Evolutionary conservation across 2,888 invertebrate species (phyloP).

Genomic region (Cephonodes hylas): DNA sequence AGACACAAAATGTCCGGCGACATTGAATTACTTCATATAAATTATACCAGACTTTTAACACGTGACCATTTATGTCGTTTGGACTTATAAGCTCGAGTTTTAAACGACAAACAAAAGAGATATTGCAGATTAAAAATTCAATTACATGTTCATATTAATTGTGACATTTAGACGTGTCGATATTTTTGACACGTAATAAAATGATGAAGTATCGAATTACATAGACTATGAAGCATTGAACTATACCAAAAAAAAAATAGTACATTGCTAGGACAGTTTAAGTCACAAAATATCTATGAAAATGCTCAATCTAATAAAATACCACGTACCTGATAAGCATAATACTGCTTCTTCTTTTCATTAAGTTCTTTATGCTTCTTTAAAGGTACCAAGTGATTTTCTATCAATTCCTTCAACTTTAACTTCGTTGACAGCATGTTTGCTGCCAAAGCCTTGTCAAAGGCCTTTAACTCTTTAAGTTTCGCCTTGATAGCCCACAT

Average conservation of each 20-base stretch:
- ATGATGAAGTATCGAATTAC: too few relatives aligned
- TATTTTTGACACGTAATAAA: too few relatives aligned
- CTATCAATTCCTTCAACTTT: slow-evolving; percentile 61
- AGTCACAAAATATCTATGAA: too few relatives aligned
- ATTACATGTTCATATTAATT: neutral
- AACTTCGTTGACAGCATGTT: slow-evolving; percentile 64
- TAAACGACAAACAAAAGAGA: neutral
- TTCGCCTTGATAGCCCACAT: slow-evolving; percentile 69
- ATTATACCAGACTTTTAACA: slow-evolving; percentile 15
- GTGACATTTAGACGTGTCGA: neutral
- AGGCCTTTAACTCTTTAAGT: slow-evolving; percentile 63
- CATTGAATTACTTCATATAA: slow-evolving; percentile 12
- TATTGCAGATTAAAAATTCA: neutral
- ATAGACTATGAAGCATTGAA: too few relatives aligned
- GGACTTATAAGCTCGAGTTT: neutral
- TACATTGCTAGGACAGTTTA: too few relatives aligned
- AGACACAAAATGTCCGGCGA: slow-evolving; percentile 11
- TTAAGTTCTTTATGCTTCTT: slow-evolving; percentile 51
- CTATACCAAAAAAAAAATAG: too few relatives aligned
- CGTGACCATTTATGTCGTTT: neutral
- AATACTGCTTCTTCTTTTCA: slow-evolving; percentile 57
- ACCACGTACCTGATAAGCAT: slow-evolving; percentile 36
- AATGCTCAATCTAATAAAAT: too few relatives aligned
- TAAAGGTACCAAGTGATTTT: slow-evolving; percentile 40
- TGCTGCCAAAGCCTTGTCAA: slow-evolving; percentile 65